Base-by-base conservation (phyloP, 2,888 invertebrate species). In the Seira ritae region DNA sequence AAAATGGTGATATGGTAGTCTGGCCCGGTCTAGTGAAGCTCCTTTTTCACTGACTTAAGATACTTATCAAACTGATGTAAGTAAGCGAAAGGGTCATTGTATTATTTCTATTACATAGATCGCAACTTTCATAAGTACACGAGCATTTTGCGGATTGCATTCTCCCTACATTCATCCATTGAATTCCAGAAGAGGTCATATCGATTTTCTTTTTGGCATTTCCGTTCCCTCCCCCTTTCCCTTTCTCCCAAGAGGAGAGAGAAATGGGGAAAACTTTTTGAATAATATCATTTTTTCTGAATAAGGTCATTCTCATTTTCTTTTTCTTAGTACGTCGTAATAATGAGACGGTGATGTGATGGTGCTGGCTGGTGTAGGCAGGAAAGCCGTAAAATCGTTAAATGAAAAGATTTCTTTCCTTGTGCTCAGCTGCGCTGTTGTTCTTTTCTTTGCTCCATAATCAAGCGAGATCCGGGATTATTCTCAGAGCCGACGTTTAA, bases 181-280 rank as follows among this genome's bases (percentile, higher is more conserved):
- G 37, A n/a, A 55, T 73, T 72, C 31, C 50, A 23, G 62, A 78
- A 62, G 55, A 73, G 72, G 37, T 79, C 42, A 60, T 73, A 80
- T 80, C 68, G 80, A 80, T 80, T 80, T 80, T 80, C 80, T 80
- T 80, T 73, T 72, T 67, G 79, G 72, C 79, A 79, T 80, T 80
- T 80, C 71, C 80, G 60, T 62, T 73, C 20, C 72, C 67, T 50
- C 73, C 22, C 19, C 22, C 2, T 62, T 23, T 69, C n/a, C n/a
- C n/a, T n/a, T n/a, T 19, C 6, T 15, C n/a, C 46, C 6, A 42
- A 12, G 12, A 37, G 37, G 24, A 23, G 6, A 37, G 67, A 75
- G n/a, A 67, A 46, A 17, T 50, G 24, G 22, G 19, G 67, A 42
- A 80, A 80, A 50, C 24, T 42, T 42, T 42, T 80, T 80, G 72